Evolutionary conservation across 1,140 invertebrate genomes (phyloP), one percentile per base, ranked within the genome.

Genomic region (Pristionchus pacificus): DNA sequence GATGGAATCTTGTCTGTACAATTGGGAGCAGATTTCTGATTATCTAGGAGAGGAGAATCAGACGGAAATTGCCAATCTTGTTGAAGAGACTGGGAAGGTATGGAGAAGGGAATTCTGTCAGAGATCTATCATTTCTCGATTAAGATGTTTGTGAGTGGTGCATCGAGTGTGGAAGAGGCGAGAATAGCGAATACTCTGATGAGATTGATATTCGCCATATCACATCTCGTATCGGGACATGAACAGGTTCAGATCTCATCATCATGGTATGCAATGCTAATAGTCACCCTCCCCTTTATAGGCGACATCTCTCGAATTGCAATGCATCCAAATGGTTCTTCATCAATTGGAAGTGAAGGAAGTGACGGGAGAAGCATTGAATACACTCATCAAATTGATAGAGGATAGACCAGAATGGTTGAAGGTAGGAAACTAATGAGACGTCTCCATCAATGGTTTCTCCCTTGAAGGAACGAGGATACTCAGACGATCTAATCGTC

Each of bases 11-110:
- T 28, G 65, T 27, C 13, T 69, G 3, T 69, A 29, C 58, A 24
- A 29, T 13, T 69, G 67, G 67, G 19, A 24, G 15, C 29, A 30
- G 27, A 58, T 65, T 3, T 57, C 67, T 3, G 67, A 69, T 38
- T 63, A 69, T 65, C 58, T 69, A 14, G 13, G 13, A 19, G 67
- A 66, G 31, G 67, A 61, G 6, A 27, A 69, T 15, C 64, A 67
- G 31, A 3, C 25, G 10, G 29, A 13, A 10, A 69, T 69, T 15
- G 19, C 6, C 1, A 19, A 28, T 2, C 64, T 49, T 29, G 14
- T 69, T 49, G 67, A 60, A n/a, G 19, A 10, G 6, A 19, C 38
- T 10, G 6, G 6, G 6, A 49, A 49, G 6, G 38, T 49, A 19
- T 10, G 38, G n/a, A n/a, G n/a, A n/a, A n/a, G n/a, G n/a, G n/a